These are phyloP conservation scores for Chelon auratus DNA, from an alignment of 2,797 vertebrate genomes.

Conservation along the genomic window DNA sequence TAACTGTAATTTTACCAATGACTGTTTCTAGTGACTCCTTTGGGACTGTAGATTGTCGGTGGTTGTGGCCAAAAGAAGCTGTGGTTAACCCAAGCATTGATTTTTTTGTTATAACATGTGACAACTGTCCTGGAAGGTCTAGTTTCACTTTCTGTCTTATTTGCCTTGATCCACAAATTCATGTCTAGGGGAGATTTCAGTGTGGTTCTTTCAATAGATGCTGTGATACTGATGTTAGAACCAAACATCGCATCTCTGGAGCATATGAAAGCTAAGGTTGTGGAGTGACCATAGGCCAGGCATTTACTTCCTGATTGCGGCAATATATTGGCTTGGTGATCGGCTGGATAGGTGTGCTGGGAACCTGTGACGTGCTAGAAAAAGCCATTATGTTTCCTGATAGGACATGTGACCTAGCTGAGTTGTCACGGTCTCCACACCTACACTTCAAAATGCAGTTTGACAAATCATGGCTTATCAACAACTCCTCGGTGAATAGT, in stretches of 20 bases:
- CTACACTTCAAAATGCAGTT: conserved; percentile 15
- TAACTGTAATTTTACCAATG: neutral
- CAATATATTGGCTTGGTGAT: neutral
- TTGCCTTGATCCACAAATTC: neutral
- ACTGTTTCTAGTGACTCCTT: neutral
- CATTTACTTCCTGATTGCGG: neutral
- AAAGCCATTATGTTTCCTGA: neutral
- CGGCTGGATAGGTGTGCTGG: neutral
- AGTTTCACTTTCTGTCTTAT: neutral
- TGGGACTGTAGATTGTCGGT: neutral
- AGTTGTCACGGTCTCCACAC: neutral
- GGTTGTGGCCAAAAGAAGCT: neutral
- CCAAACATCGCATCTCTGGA: neutral
- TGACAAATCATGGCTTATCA: conserved; percentile 52
- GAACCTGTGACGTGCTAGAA: neutral
- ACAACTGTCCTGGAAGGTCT: neutral
- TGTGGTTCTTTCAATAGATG: neutral
- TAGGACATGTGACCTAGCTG: neutral
- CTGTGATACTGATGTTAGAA: neutral
- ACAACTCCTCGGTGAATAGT: conserved; percentile 6
- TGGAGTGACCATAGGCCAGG: neutral
- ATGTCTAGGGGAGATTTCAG: neutral
- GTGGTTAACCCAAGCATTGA: neutral
- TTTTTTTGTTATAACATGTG: neutral
- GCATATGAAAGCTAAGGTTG: neutral